These are phyloP conservation scores for Seira musarum DNA, from an alignment of 2,888 invertebrate genomes.

Conservation along the genomic window DNA sequence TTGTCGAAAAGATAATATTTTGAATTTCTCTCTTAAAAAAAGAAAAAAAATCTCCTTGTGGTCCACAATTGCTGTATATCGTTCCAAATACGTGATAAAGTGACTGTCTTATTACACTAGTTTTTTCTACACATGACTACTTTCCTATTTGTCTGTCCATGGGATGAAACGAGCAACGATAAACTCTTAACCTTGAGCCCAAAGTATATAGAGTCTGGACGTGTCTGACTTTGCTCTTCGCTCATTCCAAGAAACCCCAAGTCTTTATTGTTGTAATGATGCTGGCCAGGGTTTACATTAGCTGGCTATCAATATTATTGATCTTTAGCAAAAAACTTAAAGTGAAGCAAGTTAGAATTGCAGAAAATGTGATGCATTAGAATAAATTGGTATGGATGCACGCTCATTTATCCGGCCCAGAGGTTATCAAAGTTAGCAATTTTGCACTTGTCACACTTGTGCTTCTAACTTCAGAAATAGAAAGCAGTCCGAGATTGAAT, in stretches of 20 bases:
- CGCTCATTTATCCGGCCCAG: no score
- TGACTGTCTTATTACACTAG: background rate
- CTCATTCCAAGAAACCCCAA: background rate
- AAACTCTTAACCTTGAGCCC: background rate
- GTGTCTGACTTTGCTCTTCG: background rate
- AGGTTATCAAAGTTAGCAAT: no score
- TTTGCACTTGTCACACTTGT: no score
- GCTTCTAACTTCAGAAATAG: no score
- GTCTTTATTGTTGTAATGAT: background rate
- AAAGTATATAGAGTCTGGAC: background rate
- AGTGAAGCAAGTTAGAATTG: no score
- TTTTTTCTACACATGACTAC: background rate
- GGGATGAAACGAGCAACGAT: background rate
- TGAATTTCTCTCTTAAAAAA: background rate
- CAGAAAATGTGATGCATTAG: no score
- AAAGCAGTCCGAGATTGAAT: no score
- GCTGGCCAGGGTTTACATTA: background rate
- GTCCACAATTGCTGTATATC: background rate
- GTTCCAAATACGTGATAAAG: background rate
- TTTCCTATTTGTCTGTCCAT: background rate
- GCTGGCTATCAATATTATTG: no score
- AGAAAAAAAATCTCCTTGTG: background rate
- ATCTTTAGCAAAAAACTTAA: no score
- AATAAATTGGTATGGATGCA: no score
- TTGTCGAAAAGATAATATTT: background rate